A percentile compares a stretch with the other conserved stretches of the same genome.
Evolutionary conservation across 1,140 invertebrate species (phyloP).

Genomic region (Drosophila simulans): DNA sequence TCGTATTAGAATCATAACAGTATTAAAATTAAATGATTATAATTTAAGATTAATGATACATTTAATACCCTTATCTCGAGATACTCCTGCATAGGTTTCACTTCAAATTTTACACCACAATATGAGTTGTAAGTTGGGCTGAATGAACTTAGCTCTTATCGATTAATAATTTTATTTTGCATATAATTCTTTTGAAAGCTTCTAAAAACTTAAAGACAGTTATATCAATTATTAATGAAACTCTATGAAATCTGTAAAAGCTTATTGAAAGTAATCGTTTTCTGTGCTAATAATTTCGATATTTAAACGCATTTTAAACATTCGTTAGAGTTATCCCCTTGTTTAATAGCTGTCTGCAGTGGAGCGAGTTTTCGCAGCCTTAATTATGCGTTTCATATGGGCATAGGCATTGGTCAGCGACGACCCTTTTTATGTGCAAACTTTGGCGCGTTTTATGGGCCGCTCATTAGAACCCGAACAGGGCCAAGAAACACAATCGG

Average conservation of each 20-base stretch:
- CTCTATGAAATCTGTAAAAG: neutral
- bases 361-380: conserved; percentile 15
- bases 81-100: too few relatives aligned
- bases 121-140: too few relatives aligned
- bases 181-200: too few relatives aligned
- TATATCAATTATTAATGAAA: too few relatives aligned
- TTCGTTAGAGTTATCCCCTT: conserved; percentile 10
- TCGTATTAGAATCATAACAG: too few relatives aligned
- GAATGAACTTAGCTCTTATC: too few relatives aligned
- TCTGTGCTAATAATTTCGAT: conserved; percentile 22
- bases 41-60: too few relatives aligned
- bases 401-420: conserved; percentile 20
- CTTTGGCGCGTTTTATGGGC: conserved; percentile 75
- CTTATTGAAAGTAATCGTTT: neutral
- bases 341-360: conserved; percentile 15
- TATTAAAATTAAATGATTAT: too few relatives aligned
- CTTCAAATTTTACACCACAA: too few relatives aligned
- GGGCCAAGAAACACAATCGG: conserved; percentile 30
- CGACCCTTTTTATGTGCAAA: conserved; percentile 60
- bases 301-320: conserved; percentile 28
- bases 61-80: too few relatives aligned
- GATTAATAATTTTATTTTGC: too few relatives aligned
- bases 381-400: conserved; percentile 48
- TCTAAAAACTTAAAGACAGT: too few relatives aligned
- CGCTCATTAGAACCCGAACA: conserved; percentile 68